These are phyloP conservation scores for Sebastes oblongus DNA, from an alignment of 2,797 vertebrate genomes.

Conservation along the genomic window DNA sequence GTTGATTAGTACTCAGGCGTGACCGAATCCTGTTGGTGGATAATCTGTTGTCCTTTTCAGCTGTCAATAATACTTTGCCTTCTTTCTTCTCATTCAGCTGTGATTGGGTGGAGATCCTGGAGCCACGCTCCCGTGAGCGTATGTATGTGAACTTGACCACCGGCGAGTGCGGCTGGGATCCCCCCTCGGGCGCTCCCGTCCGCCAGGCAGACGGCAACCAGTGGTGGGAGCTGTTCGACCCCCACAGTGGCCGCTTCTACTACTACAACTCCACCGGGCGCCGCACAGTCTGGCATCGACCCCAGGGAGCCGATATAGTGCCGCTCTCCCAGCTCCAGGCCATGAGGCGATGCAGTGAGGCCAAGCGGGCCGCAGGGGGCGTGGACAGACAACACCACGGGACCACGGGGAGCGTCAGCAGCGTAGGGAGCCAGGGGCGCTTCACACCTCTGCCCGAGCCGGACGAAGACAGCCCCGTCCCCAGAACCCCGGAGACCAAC, in stretches of 20 bases:
- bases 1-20: conserved; percentile 43
- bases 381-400: conserved; percentile 62
- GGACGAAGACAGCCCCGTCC: conserved; percentile 51
- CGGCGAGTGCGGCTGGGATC: conserved; percentile 91
- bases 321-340: conserved; percentile 92
- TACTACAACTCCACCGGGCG: conserved; percentile 89
- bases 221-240: conserved; percentile 95
- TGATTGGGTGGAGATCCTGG: conserved; percentile 94
- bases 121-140: conserved; percentile 90
- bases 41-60: conserved; percentile 19
- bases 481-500: conserved; percentile 46
- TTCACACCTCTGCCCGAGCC: conserved; percentile 75
- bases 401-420: conserved; percentile 74
- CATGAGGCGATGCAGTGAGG: conserved; percentile 85
- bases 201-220: conserved; percentile 90
- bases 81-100: conserved; percentile 75
- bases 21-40: conserved; percentile 8
- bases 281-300: conserved; percentile 92
- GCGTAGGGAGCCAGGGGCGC: conserved; percentile 74
- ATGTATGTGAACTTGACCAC: conserved; percentile 92
- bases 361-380: conserved; percentile 60
- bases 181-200: conserved; percentile 83
- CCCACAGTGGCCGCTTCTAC: conserved; percentile 90
- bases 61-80: conserved; percentile 7
- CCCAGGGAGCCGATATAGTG: conserved; percentile 89